A percentile compares a stretch with the other conserved stretches of the same genome.
Conservation (phyloP, 1,140 invertebrate genomes). For the Drosophila orena region DNA sequence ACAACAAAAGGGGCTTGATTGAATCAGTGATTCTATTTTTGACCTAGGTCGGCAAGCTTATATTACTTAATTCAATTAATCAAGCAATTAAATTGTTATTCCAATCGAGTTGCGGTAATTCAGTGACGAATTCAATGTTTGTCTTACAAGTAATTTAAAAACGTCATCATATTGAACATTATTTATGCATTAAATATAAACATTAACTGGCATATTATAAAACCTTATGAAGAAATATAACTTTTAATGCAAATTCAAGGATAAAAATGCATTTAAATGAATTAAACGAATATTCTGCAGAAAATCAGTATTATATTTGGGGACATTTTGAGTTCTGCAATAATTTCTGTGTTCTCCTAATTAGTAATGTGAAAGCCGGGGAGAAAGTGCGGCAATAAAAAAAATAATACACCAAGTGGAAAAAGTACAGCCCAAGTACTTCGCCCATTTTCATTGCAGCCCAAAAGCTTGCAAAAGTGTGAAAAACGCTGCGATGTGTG, state of each 20-base stretch:
- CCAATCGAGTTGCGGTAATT: neutral
- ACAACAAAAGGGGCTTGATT: slow-evolving; percentile 13
- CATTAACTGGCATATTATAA: too few species aligned
- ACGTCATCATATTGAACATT: too few species aligned
- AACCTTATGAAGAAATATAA: neutral
- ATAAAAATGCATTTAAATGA: neutral
- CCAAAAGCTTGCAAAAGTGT: slow-evolving; percentile 31
- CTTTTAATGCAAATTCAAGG: neutral
- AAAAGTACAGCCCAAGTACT: slow-evolving; percentile 26
- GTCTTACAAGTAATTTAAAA: too few species aligned
- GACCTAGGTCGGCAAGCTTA: slow-evolving; percentile 13
- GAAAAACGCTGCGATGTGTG: slow-evolving; percentile 28
- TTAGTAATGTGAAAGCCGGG: slow-evolving; percentile 28
- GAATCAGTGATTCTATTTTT: neutral
- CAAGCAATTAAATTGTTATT: neutral
- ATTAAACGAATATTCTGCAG: neutral
- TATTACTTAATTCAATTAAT: neutral
- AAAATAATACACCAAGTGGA: slow-evolving; percentile 9
- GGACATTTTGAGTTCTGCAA: slow-evolving; percentile 3
- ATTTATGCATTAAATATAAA: too few species aligned
- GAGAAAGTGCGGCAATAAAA: slow-evolving; percentile 32
- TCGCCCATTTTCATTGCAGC: slow-evolving; percentile 18
- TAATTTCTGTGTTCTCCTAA: slow-evolving; percentile 8
- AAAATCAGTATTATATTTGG: neutral
- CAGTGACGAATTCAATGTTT: too few species aligned